Evolutionary conservation across 2,113 vertebrate genomes (phyloP), one percentile per base, ranked within the genome.

Genomic region (Ramphastos sulfuratus): DNA sequence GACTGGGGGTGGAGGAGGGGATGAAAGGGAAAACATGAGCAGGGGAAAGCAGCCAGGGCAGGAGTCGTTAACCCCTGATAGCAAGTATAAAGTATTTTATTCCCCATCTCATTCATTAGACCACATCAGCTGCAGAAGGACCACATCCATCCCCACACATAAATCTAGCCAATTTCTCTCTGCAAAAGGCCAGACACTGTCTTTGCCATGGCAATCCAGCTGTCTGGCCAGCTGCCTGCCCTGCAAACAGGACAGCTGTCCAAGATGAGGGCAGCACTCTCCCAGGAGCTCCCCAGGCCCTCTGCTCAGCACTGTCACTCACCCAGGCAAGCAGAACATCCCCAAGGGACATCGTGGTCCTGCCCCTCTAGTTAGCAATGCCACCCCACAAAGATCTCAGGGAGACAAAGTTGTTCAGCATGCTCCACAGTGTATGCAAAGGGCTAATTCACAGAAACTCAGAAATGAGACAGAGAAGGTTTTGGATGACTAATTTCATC

Each of bases 151-250:
- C 70, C 79, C 94, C 11, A 31, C 83, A 67, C 92, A 95, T 92
- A 95, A 89, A 93, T 94, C 83, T 91, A 48, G 61, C 69, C n/a
- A 94, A 84, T 71, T 91, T 82, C 94, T 90, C 93, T 90, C 89
- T 95, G 91, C 59, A 91, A 93, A 90, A 94, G 96, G 89, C 95
- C 97, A 97, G 95, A 91, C 95, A 12, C 77, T 90, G 90, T 35
- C 89, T 94, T 73, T 91, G 87, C 88, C 76, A 21, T 46, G 82
- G 77, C 86, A 78, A 48, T 89, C 74, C 75, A 79, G 96, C 94
- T 93, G 93, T 87, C 94, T 95, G 96, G 82, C 91, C 7, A 7
- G 42, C 78, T 89, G 90, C 84, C 94, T 92, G 93, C 79, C 92
- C 92, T 86, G 70, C 50, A 8, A 37, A 56, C 67, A 54, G 82